Conservation (phyloP, 2,888 invertebrate genomes). For the Lapara coniferarum region DNA sequence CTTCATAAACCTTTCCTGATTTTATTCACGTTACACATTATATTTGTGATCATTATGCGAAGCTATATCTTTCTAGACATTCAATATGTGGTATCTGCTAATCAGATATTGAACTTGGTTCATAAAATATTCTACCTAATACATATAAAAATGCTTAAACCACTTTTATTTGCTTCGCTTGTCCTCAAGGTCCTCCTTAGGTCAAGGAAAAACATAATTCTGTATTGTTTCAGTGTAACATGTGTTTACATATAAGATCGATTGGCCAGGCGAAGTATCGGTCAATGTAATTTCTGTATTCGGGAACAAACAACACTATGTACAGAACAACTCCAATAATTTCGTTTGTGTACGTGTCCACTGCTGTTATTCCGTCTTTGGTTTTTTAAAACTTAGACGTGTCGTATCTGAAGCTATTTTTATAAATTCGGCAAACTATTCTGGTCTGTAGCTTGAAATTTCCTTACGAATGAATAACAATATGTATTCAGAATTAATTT, state of each 20-base stretch:
- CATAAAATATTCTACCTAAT: no score
- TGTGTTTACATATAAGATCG: constrained; percentile 32
- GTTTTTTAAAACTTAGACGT: background rate
- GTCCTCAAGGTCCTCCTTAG: background rate
- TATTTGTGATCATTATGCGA: no score
- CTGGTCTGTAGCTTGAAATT: background rate
- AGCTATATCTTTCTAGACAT: no score
- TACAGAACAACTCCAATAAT: constrained; percentile 30
- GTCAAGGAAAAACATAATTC: constrained; percentile 6
- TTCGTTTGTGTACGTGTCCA: constrained; percentile 31
- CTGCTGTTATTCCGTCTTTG: constrained; percentile 21
- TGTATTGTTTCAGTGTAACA: constrained; percentile 19
- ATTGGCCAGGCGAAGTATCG: constrained; percentile 31
- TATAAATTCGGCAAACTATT: background rate
- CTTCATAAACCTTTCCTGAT: no score
- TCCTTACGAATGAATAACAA: no score
- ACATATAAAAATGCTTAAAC: background rate
- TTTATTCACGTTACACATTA: no score
- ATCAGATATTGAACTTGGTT: no score
- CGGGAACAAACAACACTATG: constrained; percentile 27
- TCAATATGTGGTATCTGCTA: no score
- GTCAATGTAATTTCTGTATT: constrained; percentile 26
- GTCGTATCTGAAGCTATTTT: background rate
- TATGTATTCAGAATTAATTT: no score
- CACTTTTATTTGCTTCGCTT: background rate